Conservation (phyloP, 2,113 vertebrate genomes). For the Excalfactoria chinensis region DNA sequence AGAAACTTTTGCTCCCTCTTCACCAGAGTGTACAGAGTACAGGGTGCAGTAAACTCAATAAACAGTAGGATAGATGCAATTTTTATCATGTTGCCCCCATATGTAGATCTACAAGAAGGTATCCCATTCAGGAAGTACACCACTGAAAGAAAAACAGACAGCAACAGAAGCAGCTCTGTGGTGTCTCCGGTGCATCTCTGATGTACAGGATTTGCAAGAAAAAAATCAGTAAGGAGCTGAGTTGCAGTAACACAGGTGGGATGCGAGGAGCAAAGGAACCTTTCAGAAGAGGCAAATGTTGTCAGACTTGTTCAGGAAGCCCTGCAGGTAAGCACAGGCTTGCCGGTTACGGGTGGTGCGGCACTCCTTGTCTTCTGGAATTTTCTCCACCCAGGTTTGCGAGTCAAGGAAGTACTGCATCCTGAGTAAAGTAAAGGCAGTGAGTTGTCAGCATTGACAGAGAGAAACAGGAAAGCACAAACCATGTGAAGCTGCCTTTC, state of each 20-base stretch:
- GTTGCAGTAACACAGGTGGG: accelerated
- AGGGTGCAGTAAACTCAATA: background rate
- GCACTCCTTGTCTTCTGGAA: constrained; percentile 52
- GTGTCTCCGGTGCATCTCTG: background rate
- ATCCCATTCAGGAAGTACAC: background rate
- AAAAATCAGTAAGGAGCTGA: background rate
- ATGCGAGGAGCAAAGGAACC: background rate
- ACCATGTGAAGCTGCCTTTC: background rate
- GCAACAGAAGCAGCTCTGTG: background rate
- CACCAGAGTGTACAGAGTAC: too few relatives aligned
- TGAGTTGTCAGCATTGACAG: background rate
- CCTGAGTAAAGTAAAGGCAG: constrained; percentile 12
- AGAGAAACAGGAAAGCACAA: accelerated
- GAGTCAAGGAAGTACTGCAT: constrained; percentile 73
- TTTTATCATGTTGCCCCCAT: background rate
- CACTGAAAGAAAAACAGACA: background rate
- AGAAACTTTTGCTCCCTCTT: background rate
- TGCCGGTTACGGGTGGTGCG: constrained; percentile 39
- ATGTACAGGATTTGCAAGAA: background rate
- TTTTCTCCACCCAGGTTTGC: constrained; percentile 76
- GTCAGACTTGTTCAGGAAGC: constrained; percentile 38
- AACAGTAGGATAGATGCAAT: background rate
- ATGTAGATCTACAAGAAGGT: background rate
- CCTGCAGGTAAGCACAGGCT: constrained; percentile 60
- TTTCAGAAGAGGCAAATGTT: constrained; percentile 27